A percentile compares a stretch with the other conserved stretches of the same genome.
Conservation (phyloP, 2,888 invertebrate genomes). For the Cryptocephalus primarius region DNA sequence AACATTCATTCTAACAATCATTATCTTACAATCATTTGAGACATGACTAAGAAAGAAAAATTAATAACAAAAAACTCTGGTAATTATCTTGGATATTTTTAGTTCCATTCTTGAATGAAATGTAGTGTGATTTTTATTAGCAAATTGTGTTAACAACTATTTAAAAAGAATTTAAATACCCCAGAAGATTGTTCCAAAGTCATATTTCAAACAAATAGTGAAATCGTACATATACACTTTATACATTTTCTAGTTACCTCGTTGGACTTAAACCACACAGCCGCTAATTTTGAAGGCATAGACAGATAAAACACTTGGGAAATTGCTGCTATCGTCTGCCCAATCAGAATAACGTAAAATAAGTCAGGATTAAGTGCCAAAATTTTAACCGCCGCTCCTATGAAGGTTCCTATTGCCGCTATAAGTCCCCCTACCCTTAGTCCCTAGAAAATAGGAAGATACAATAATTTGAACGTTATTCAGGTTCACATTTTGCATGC, state of each 20-base stretch:
- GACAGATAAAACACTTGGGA: conserved; percentile 88
- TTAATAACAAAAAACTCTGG: too few relatives aligned
- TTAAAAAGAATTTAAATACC: too few relatives aligned
- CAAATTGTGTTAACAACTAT: too few relatives aligned
- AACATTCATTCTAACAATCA: too few relatives aligned
- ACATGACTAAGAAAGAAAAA: too few relatives aligned
- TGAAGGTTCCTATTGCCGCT: conserved; percentile 72
- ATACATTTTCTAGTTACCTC: conserved; percentile 58
- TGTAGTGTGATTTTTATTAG: too few relatives aligned
- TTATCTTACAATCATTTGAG: conserved; percentile 58
- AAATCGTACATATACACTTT: background rate
- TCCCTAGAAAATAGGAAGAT: conserved; percentile 46
- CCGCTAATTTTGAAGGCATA: conserved; percentile 82
- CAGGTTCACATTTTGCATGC: too few relatives aligned
- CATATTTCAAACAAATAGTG: too few relatives aligned
- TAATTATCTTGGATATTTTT: too few relatives aligned
- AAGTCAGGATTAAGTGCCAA: conserved; percentile 69
- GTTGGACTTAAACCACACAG: conserved; percentile 93
- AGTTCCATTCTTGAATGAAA: too few relatives aligned
- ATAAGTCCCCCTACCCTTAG: conserved; percentile 67
- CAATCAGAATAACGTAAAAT: conserved; percentile 77
- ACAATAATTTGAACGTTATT: too few relatives aligned
- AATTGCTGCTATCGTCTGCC: conserved; percentile 73
- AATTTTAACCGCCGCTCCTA: conserved; percentile 83
- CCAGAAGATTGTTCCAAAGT: too few relatives aligned